Base-by-base conservation (phyloP, 2,113 vertebrate species). In the Odontophorus gujanensis region DNA sequence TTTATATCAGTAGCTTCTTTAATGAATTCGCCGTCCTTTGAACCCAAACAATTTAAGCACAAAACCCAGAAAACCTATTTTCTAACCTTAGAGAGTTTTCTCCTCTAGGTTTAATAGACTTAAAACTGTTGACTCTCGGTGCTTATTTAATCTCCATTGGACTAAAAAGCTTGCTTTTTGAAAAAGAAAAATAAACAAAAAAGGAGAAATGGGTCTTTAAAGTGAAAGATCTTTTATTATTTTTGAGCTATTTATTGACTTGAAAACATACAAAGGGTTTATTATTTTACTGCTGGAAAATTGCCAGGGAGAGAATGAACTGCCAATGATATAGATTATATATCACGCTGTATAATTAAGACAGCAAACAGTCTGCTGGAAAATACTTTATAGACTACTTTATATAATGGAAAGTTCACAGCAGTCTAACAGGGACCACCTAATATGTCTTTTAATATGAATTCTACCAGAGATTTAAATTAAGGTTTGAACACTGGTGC, bases 1-100 rank as follows among this genome's bases (percentile, higher is more conserved):
- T 98, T 98, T 98, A 98, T 98, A 98, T 98, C 97, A 96, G 97
- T 81, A 94, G 96, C 79, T 89, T 96, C 79, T 97, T 95, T 97
- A 97, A 98, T 98, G 94, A 97, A 96, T 97, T 92, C 75, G 43
- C 82, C 95, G 88, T 86, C 94, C 96, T 97, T 95, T 98, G 96
- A 96, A 96, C 92, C 74, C 24, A 69, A 90, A 89, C 51, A 95
- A 92, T 96, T 97, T 96, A 95, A 92, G 62, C 36, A 65, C 53
- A 91, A 87, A 42, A 51, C 11, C 43, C 9, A 28, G 50, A 90
- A 94, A 20, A 74, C 28, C 2, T 87, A 77, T 82, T 91, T 91
- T 92, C 48, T 48, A 75, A 91, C 68, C 11, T 76, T 79, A 61
- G 9, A 58, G 47, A 63, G 67, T 47, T 72, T 84, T 95, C 61